Evolutionary conservation across 2,113 vertebrate genomes (phyloP), one percentile per base, ranked within the genome.

Genomic region (Leucopsar rothschildi): DNA sequence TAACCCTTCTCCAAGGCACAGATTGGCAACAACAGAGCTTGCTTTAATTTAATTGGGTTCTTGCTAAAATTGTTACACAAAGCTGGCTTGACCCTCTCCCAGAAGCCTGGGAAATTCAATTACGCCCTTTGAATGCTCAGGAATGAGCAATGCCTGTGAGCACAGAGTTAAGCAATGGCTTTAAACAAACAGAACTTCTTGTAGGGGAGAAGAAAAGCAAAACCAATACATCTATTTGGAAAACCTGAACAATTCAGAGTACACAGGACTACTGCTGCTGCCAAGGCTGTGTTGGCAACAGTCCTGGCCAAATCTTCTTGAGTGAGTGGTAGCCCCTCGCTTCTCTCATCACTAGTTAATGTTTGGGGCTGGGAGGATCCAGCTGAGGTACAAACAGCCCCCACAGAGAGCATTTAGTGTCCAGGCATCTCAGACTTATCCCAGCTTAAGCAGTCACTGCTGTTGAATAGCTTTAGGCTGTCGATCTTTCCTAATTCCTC

Each of bases 41-140:
- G 88, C 86, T 82, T 88, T 93, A 75, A 92, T 94, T 94, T 86
- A 93, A 94, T 93, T 93, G 86, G 17, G 35, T 63, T 88, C 88
- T 71, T 81, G 52, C 91, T 95, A 75, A 91, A 95, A 94, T 77
- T 44, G 64, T 84, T 92, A 56, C 72, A 94, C 83, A 86, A 91
- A 96, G 93, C 93, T 86, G 85, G 79, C 85, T 95, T 88, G 75
- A 92, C 86, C 64, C 69, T 88, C 72, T 97, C 92, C 69, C 92
- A 95, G 92, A 96, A 97, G 96, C 92, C 77, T 96, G 80, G 72
- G 95, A 96, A 95, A 93, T 93, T 94, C 76, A 88, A 56, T 95
- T 94, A 92, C 0, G 2, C 64, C 79, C 60, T 95, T 88, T 86
- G 83, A 96, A 88, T 73, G 76, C 94, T 91, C 83, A 66, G 55